phyloP scores from a whole-genome alignment of 2,797 vertebrate genomes.

The Sebastes steindachneri region DNA sequence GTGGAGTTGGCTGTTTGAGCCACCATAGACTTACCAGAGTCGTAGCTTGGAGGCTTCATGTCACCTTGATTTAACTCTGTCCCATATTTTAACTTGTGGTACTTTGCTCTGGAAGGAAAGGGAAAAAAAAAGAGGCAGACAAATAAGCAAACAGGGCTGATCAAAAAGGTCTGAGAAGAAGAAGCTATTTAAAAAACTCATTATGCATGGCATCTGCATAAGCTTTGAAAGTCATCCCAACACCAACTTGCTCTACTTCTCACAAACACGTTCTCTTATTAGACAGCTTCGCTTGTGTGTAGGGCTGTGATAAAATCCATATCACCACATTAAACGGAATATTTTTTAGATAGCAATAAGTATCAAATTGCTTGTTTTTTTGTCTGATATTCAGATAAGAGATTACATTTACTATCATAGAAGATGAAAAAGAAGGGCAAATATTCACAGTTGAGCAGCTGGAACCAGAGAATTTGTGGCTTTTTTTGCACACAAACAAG shows the following conservation, averaged over 20 bases:
- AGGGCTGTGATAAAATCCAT: background rate
- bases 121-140: background rate
- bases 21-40: constrained; percentile 90
- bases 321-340: background rate
- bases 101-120: constrained; percentile 90
- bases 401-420: background rate
- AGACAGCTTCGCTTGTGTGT: background rate
- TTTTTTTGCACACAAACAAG: background rate
- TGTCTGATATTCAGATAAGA: too few relatives aligned
- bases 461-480: background rate
- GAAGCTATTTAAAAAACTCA: constrained; percentile 29
- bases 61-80: constrained; percentile 98
- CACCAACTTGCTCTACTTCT: constrained; percentile 22
- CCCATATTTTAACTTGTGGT: constrained; percentile 98
- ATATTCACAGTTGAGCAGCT: background rate
- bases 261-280: background rate
- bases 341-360: background rate
- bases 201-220: constrained; percentile 30
- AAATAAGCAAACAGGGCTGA: constrained; percentile 49
- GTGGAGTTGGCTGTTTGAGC: constrained; percentile 2
- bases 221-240: constrained; percentile 24
- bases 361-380: background rate
- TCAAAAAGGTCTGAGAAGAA: constrained; percentile 19
- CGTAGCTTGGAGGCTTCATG: constrained; percentile 97
- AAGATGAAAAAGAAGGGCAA: background rate